phyloP scores from a whole-genome alignment of 1,140 invertebrate species.

The Trachelipus rathkii region DNA sequence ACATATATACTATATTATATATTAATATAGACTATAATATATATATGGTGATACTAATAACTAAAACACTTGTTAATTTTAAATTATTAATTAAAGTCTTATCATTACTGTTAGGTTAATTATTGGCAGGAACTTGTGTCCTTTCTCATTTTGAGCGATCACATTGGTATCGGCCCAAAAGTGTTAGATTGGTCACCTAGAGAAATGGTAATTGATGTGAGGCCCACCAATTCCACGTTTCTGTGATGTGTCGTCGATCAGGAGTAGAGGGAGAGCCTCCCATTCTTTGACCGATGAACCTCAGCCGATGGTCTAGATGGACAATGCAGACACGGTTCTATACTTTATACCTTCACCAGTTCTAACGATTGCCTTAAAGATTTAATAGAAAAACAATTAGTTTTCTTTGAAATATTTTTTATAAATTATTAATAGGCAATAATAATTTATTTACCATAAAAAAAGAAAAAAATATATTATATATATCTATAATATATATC shows the following conservation, averaged over 20 bases:
- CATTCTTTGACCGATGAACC: conserved; percentile 24
- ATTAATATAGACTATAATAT: too few relatives aligned
- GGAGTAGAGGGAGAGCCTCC: conserved; percentile 4
- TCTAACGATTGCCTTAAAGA: conserved; percentile 32
- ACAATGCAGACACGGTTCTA: conserved; percentile 43
- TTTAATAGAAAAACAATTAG: neutral
- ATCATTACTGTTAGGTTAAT: neutral
- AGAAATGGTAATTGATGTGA: conserved; percentile 40
- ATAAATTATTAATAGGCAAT: too few relatives aligned
- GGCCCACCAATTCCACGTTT: conserved; percentile 31
- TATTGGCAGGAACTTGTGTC: neutral
- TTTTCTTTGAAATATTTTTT: too few relatives aligned
- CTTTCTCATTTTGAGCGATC: conserved; percentile 33
- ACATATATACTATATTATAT: too few relatives aligned
- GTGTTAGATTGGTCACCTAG: conserved; percentile 35
- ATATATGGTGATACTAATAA: too few relatives aligned
- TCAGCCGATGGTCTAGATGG: conserved; percentile 35
- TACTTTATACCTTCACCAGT: conserved; percentile 39
- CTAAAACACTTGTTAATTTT: too few relatives aligned
- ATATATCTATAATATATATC: too few relatives aligned
- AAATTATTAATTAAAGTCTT: too few relatives aligned
- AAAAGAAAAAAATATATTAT: too few relatives aligned
- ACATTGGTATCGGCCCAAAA: conserved; percentile 40
- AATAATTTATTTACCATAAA: too few relatives aligned
- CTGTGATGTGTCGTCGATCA: conserved; percentile 29